Evolutionary conservation across 1,140 invertebrate species (phyloP).

Genomic region (Sitobion miscanthi): DNA sequence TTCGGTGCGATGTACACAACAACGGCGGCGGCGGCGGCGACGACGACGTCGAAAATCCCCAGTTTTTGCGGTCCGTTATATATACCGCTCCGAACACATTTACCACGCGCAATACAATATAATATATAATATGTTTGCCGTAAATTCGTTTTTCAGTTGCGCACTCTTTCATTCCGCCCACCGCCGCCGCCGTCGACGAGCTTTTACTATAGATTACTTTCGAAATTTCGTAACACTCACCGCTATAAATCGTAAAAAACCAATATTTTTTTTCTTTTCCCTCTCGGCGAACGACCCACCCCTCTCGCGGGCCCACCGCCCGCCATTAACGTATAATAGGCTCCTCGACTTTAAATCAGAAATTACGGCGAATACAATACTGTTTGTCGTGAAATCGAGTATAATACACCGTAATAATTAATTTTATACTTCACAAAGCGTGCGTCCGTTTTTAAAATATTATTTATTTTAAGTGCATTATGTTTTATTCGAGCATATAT

Average conservation of each 20-base stretch:
- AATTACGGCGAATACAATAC: background rate
- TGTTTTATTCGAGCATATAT: background rate
- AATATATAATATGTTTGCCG: background rate
- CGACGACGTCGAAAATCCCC: background rate
- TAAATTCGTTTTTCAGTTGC: background rate
- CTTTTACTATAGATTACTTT: slow-evolving; percentile 21
- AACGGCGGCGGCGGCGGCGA: no score
- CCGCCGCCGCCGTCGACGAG: background rate
- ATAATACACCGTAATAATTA: background rate
- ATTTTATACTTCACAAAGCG: background rate
- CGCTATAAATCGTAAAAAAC: slow-evolving; percentile 29
- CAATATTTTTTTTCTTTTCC: background rate
- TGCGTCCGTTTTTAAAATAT: background rate
- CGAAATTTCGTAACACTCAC: background rate
- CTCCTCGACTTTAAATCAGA: background rate
- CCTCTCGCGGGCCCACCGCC: no score
- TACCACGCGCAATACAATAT: background rate
- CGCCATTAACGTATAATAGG: background rate
- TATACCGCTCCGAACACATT: background rate
- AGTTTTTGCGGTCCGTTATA: background rate
- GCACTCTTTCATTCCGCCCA: background rate
- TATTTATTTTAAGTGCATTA: background rate
- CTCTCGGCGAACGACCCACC: background rate
- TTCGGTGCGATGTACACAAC: background rate
- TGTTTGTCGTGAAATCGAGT: background rate